Base-by-base conservation (phyloP, 1,140 invertebrate genomes). In the Elysia chlorotica region DNA sequence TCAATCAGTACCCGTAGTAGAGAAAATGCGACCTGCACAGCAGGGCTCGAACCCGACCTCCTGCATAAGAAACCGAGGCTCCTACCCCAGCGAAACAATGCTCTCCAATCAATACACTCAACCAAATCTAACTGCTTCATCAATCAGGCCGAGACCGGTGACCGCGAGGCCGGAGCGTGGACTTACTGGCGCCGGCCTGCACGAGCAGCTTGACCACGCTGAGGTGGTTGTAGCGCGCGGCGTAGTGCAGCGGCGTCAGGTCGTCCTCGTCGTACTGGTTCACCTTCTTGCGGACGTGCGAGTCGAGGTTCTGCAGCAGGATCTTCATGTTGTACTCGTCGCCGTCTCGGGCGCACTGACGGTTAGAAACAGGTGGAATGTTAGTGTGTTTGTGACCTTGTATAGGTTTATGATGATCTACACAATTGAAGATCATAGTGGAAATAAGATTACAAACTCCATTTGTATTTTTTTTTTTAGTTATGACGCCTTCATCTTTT, bases 231-330 rank as follows among this genome's bases (percentile, higher is more conserved):
- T 88, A 89, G 2, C 88, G 82, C 6, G 86, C 86, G 21, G 88
- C 88, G 76, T 88, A 88, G 77, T 89, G 88, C 1, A 89, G 78
- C 1, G 88, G 85, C 14, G 84, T 81, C 3, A 88, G 72, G 10
- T 83, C 76, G 53, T 88, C 82, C 3, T 82, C 81, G 79, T 89
- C 88, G 6, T 82, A 78, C 33, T 80, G 67, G 74, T 89, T 87
- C 38, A 89, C 81, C 41, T 81, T 81, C 74, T 79, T 81, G 67
- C 77, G 82, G 10, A 81, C 33, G 63, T 68, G 41, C 14, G 35
- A 56, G n/a, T 69, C 71, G 63, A 84, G 35, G 65, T 80, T 74
- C 1, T 74, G 67, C 1, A 85, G 54, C 5, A 84, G 71, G 25
- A 74, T 74, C 56, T 77, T 77, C 71, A 81, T 74, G 38, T 76